Evolutionary conservation across 2,113 vertebrate genomes (phyloP), one percentile per base, ranked within the genome.

Genomic region (Channa argus): DNA sequence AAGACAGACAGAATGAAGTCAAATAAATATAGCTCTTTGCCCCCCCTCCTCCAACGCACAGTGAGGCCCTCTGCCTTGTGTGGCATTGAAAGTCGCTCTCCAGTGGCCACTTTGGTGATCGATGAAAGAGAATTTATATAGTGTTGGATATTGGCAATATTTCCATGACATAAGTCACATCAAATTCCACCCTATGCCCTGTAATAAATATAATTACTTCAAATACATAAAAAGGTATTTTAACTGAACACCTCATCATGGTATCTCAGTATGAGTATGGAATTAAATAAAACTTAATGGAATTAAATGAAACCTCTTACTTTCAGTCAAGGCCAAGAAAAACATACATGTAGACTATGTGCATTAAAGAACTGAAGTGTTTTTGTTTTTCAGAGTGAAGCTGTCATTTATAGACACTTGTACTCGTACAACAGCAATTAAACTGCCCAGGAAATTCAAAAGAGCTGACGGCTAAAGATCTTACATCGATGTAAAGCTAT

Each of bases 91-190:
- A 86, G 80, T 74, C 38, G 24, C 90, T 91, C 86, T 89, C 80
- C 85, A 78, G 88, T 88, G 88, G 82, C 90, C 92, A 93, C 92
- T 94, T 91, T 93, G 84, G 64, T 82, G 86, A 92, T 93, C 90
- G 90, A 92, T 93, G 87, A 69, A 70, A 86, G 52, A 64, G 82
- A 87, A 91, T 90, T 92, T 87, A 88, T 91, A 64, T 78, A 79
- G 79, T 39, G 59, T 78, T 74, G 79, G 86, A 86, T 91, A 91
- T 91, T 83, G 89, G 85, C 82, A 72, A 90, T 87, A 88, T 86
- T 90, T 86, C 72, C 80, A 61, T 64, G 81, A 68, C 80, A 84
- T 74, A 84, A 82, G 59, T 81, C 84, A 83, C 71, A 72, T 63
- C 47, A 80, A 73, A 82, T 73, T 68, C 65, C 81, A 74, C 77